A percentile compares a stretch with the other conserved stretches of the same genome.
Conservation (phyloP, 2,797 vertebrate species). For the Sebastes melanostomus region DNA sequence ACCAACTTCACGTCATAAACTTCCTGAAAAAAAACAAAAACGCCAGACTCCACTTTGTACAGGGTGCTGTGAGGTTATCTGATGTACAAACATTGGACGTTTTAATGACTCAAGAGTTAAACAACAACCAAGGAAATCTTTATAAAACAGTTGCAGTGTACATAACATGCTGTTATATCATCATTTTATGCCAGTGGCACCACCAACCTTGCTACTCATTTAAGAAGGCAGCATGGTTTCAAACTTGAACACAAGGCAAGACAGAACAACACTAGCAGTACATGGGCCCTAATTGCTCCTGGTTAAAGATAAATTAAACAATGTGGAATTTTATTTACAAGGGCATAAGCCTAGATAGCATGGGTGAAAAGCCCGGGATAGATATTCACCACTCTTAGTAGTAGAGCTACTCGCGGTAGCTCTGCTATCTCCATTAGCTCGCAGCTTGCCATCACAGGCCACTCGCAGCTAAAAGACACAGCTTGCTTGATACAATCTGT, state of each 20-base stretch:
- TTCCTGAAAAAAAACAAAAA: background rate
- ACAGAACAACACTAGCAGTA: too few relatives aligned
- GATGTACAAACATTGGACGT: background rate
- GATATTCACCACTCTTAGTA: background rate
- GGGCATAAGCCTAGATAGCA: background rate
- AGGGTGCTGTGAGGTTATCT: background rate
- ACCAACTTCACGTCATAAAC: background rate
- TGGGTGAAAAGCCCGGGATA: background rate
- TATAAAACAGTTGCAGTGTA: background rate
- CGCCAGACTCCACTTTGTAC: background rate
- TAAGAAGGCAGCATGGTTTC: background rate
- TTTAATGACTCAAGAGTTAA: background rate
- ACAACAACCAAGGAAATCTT: background rate
- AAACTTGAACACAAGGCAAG: background rate
- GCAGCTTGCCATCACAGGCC: background rate
- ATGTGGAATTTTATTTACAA: background rate
- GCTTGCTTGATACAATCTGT: constrained; percentile 1
- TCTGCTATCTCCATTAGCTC: background rate
- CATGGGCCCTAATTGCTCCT: background rate
- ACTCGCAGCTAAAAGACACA: constrained; percentile 8
- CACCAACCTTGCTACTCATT: background rate
- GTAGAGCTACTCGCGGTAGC: background rate
- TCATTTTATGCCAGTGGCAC: background rate
- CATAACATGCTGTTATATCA: background rate
- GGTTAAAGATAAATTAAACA: background rate